phyloP scores from a whole-genome alignment of 1,140 invertebrate species.

The Bathynomus jamesi region DNA sequence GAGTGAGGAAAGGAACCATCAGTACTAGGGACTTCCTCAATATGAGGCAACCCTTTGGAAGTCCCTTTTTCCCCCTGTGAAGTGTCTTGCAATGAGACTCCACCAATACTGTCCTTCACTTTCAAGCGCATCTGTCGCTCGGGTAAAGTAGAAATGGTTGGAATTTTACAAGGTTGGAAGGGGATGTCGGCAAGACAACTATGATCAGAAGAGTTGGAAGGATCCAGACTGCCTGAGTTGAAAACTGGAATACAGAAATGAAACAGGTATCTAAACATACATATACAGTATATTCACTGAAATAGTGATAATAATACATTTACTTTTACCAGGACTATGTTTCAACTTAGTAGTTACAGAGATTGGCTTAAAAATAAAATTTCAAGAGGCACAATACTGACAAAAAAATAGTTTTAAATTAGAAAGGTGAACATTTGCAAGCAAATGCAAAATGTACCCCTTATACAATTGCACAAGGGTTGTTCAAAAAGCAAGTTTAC shows the following conservation, averaged over 20 bases:
- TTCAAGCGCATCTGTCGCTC: slow-evolving; percentile 14
- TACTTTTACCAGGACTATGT: no score
- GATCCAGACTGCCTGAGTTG: neutral
- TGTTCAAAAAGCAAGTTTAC: no score
- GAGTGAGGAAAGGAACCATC: neutral
- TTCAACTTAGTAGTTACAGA: no score
- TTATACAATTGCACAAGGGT: no score
- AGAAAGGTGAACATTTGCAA: no score
- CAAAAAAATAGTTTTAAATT: no score
- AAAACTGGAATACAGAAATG: neutral
- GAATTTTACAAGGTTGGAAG: neutral
- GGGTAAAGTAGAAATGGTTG: neutral
- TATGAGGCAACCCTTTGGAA: neutral
- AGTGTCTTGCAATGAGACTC: slow-evolving; percentile 31
- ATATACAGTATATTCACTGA: no score
- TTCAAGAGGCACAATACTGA: no score
- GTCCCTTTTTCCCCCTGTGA: slow-evolving; percentile 18
- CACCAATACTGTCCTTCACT: slow-evolving; percentile 33
- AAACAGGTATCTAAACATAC: neutral
- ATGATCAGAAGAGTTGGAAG: no score
- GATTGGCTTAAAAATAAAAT: no score
- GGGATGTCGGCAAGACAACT: neutral
- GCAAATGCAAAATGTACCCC: no score
- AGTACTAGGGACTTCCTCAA: neutral
- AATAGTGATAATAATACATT: no score